Conservation (phyloP, 2,888 invertebrate genomes). For the Torymus texanus region DNA sequence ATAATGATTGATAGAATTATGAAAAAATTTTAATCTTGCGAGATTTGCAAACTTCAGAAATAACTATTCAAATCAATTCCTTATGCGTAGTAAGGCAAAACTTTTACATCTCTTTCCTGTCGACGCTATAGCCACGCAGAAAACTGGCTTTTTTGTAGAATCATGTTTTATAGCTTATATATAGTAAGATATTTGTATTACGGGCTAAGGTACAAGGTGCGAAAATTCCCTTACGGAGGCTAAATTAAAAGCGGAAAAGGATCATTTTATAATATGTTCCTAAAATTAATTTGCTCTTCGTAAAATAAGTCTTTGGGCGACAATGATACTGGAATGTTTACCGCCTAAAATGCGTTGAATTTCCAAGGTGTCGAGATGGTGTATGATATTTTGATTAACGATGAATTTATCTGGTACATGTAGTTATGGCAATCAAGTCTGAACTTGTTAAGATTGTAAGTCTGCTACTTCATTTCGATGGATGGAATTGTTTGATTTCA, state of each 20-base stretch:
- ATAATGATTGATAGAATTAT: too few relatives aligned
- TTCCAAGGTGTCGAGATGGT: not conserved
- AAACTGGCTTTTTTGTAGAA: conserved; percentile 29
- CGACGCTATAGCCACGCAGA: not conserved
- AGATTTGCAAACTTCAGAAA: too few relatives aligned
- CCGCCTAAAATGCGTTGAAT: not conserved
- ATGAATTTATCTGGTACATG: not conserved
- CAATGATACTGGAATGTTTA: not conserved
- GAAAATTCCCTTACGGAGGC: not conserved
- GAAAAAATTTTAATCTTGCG: too few relatives aligned
- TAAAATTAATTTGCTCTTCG: not conserved
- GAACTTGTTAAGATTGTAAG: not conserved
- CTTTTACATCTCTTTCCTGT: conserved; percentile 17
- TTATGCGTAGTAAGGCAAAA: not conserved
- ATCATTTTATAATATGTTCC: conserved; percentile 6
- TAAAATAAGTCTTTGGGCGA: not conserved
- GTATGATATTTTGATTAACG: not conserved
- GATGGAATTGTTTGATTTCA: not conserved
- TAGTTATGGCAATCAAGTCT: conserved; percentile 6
- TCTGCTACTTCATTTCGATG: conserved; percentile 3
- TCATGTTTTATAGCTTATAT: conserved; percentile 29
- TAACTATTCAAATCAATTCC: too few relatives aligned
- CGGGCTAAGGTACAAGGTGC: conserved; percentile 21
- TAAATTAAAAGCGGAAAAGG: not conserved
- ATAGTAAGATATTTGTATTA: conserved; percentile 35